Evolutionary conservation across 1,140 invertebrate genomes (phyloP).

Genomic region (Drosophila orosa): DNA sequence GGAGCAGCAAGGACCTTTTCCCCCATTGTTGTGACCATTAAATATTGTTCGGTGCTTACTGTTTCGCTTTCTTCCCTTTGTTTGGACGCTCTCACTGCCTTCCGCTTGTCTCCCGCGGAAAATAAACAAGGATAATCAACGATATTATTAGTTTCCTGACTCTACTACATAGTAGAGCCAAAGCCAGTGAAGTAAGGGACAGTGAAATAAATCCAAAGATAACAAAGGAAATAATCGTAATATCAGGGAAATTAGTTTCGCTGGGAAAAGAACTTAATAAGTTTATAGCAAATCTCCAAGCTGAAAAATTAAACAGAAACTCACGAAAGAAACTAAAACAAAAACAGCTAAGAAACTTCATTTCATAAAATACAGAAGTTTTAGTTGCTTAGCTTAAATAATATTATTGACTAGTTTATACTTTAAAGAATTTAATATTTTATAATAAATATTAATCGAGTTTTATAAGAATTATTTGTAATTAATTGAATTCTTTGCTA

Average conservation of each 20-base stretch:
- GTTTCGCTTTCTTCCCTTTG: constrained; percentile 39
- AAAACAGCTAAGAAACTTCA: background rate
- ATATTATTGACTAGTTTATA: background rate
- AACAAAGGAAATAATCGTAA: constrained; percentile 1
- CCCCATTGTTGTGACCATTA: constrained; percentile 51
- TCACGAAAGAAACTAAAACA: background rate
- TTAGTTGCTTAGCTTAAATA: accelerated
- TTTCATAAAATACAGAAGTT: background rate
- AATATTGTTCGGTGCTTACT: constrained; percentile 36
- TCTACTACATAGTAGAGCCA: background rate
- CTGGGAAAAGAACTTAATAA: background rate
- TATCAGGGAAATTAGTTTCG: constrained; percentile 6
- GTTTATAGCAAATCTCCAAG: background rate
- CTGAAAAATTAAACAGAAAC: background rate
- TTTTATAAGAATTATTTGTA: no score
- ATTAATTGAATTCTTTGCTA: no score
- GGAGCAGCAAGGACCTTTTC: constrained; percentile 6
- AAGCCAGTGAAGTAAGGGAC: background rate
- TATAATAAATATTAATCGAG: no score
- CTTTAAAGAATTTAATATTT: background rate
- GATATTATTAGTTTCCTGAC: constrained; percentile 12
- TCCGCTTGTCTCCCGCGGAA: background rate
- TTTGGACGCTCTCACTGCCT: constrained; percentile 25
- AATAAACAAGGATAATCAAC: constrained; percentile 21
- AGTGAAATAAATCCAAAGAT: constrained; percentile 3